These are phyloP conservation scores for Didymodactylos carnosus DNA, from an alignment of 2,888 invertebrate genomes.

Conservation along the genomic window DNA sequence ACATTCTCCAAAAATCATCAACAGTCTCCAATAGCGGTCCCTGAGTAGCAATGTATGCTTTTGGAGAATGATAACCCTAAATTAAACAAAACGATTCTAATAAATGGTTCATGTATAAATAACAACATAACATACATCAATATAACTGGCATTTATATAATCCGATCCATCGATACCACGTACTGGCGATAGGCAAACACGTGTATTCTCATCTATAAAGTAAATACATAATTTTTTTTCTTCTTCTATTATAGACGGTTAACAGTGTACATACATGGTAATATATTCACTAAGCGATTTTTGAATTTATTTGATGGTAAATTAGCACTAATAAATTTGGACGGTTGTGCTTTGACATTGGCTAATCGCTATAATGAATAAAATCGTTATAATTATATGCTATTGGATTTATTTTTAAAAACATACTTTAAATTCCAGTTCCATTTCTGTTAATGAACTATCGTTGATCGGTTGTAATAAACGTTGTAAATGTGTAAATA, in stretches of 20 bases:
- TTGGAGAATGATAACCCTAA: slow-evolving; percentile 43
- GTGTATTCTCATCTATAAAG: neutral
- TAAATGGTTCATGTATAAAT: neutral
- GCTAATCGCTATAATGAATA: slow-evolving; percentile 49
- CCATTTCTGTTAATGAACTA: slow-evolving; percentile 57
- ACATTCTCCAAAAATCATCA: slow-evolving; percentile 97
- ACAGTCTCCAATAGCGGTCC: slow-evolving; percentile 82
- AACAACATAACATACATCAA: slow-evolving; percentile 44
- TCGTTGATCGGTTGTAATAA: slow-evolving; percentile 57
- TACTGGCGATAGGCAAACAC: neutral
- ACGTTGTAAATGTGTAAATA: slow-evolving; percentile 83
- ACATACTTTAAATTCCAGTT: slow-evolving; percentile 62
- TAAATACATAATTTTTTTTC: neutral
- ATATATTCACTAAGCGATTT: slow-evolving; percentile 86
- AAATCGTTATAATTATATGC: neutral
- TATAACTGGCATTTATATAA: slow-evolving; percentile 93
- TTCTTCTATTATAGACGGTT: no score
- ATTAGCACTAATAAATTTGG: slow-evolving; percentile 68
- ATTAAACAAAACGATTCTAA: neutral
- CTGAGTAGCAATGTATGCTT: slow-evolving; percentile 86
- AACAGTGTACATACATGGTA: slow-evolving; percentile 51
- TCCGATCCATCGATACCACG: slow-evolving; percentile 48
- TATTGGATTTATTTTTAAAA: neutral
- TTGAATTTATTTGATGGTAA: slow-evolving; percentile 91
- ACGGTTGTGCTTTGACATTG: neutral